Percentiles rank a stretch among this genome's conserved stretches.
These are phyloP conservation scores for Hymenochirus boettgeri DNA, from an alignment of 2,113 vertebrate species.

Conservation along the genomic window DNA sequence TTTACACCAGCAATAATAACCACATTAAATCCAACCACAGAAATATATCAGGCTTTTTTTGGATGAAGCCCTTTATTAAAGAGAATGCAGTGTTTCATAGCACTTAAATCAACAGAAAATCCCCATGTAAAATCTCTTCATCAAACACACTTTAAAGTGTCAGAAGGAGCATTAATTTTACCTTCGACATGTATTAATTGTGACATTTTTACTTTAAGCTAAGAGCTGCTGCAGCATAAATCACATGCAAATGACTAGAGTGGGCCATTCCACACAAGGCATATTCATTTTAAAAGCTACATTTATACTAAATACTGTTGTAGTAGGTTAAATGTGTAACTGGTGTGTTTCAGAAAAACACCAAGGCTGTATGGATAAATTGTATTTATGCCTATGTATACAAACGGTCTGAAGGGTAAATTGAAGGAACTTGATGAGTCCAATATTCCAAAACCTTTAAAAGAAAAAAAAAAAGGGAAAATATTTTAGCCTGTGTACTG, in stretches of 20 bases:
- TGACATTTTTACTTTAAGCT: conserved; percentile 19
- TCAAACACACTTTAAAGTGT: conserved; percentile 17
- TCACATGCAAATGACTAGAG: conserved; percentile 11
- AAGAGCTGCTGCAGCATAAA: conserved; percentile 10
- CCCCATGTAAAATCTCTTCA: conserved; percentile 23
- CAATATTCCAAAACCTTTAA: too few relatives aligned
- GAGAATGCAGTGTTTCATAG: neutral
- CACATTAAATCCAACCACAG: conserved; percentile 46
- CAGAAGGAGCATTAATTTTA: conserved; percentile 15
- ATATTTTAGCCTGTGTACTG: too few relatives aligned
- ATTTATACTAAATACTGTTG: neutral
- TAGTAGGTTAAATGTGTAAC: neutral
- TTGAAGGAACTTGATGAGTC: too few relatives aligned
- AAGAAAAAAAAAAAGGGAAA: too few relatives aligned
- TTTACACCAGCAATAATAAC: conserved; percentile 45
- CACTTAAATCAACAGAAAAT: conserved; percentile 31
- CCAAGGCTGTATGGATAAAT: neutral
- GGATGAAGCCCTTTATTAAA: conserved; percentile 5
- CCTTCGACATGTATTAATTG: conserved; percentile 18
- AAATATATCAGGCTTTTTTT: conserved; percentile 29
- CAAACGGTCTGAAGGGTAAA: too few relatives aligned
- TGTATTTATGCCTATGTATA: too few relatives aligned
- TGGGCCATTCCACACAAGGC: conserved; percentile 1
- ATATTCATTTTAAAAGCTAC: neutral
- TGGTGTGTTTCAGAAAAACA: neutral